Conservation (phyloP, 2,797 vertebrate genomes). For the Parambassis ranga region DNA sequence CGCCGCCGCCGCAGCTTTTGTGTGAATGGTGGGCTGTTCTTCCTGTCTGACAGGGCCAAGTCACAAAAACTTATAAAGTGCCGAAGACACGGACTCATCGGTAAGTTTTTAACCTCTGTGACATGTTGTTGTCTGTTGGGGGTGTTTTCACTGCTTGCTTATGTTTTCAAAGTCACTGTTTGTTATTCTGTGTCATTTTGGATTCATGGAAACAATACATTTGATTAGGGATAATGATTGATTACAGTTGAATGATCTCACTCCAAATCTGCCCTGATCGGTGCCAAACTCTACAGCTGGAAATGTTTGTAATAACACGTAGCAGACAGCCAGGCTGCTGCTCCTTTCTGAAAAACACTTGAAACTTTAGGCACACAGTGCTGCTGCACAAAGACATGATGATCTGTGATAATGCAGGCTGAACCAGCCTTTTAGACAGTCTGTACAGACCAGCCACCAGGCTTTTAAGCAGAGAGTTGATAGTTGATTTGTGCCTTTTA, state of each 20-base stretch:
- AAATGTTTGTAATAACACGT: constrained; percentile 34
- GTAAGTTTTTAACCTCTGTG: constrained; percentile 45
- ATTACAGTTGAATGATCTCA: background rate
- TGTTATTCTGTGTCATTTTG: background rate
- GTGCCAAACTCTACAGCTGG: constrained; percentile 34
- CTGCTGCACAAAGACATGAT: constrained; percentile 29
- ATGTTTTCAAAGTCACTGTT: background rate
- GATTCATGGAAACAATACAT: constrained; percentile 2
- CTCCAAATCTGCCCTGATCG: background rate
- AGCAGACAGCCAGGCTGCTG: constrained; percentile 13
- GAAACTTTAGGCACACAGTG: constrained; percentile 14
- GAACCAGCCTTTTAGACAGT: constrained; percentile 16
- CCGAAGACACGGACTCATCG: background rate
- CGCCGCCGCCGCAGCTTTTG: constrained; percentile 28
- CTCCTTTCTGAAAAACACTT: background rate
- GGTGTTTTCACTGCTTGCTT: background rate
- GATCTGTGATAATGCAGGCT: constrained; percentile 28
- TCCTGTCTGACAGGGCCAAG: constrained; percentile 48
- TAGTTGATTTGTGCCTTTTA: background rate
- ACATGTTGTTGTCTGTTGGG: background rate
- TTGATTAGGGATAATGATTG: background rate
- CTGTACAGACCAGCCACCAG: too few relatives aligned
- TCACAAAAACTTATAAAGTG: constrained; percentile 3
- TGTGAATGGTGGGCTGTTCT: constrained; percentile 43
- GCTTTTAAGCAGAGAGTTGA: too few relatives aligned